Percentiles rank a stretch among this genome's conserved stretches.
Conservation (phyloP, 2,113 vertebrate genomes). For the Setophaga petechia region DNA sequence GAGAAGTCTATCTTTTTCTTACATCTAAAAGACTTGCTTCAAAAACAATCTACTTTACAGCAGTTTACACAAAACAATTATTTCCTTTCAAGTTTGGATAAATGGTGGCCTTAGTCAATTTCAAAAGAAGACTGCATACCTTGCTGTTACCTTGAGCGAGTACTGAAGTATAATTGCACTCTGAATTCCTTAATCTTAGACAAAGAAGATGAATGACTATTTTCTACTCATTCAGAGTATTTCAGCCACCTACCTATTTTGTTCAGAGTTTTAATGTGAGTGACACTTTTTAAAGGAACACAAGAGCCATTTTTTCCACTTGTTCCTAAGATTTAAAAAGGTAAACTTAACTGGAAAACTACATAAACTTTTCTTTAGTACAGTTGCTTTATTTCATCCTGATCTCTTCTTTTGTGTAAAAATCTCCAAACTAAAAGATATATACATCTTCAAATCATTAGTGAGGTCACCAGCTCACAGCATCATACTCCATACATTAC, state of each 20-base stretch:
- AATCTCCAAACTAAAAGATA: not conserved
- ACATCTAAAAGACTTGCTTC: not conserved
- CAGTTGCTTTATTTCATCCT: not conserved
- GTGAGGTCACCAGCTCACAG: not conserved
- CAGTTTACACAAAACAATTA: not conserved
- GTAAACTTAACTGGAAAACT: not conserved
- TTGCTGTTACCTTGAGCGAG: not conserved
- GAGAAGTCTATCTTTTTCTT: not conserved
- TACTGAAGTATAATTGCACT: not conserved
- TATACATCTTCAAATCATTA: not conserved
- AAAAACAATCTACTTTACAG: not conserved
- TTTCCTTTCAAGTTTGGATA: not conserved
- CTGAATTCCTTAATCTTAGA: not conserved
- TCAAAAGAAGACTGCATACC: not conserved
- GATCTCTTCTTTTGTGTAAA: not conserved
- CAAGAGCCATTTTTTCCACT: not conserved
- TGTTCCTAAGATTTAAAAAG: not conserved
- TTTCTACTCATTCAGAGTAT: not conserved
- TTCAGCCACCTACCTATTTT: not conserved
- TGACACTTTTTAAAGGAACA: not conserved
- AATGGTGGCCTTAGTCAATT: not conserved
- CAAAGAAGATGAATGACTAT: not conserved
- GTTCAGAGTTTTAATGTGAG: not conserved
- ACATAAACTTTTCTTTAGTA: not conserved
- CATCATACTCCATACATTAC: not conserved